phyloP scores from a whole-genome alignment of 2,797 vertebrate genomes.

The Anableps anableps region DNA sequence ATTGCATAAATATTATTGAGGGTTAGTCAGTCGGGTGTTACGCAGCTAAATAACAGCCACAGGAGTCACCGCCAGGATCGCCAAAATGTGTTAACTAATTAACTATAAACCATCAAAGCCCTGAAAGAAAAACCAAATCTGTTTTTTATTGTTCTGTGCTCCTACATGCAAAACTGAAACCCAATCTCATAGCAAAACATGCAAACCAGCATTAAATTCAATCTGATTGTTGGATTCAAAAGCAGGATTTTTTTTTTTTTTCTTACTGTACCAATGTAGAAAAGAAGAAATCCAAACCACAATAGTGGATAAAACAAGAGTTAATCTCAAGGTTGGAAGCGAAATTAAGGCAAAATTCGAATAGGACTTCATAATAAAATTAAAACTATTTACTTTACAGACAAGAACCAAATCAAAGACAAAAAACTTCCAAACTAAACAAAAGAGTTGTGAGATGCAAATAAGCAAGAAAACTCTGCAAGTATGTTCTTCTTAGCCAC shows the following conservation, averaged over 20 bases:
- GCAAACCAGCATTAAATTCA: neutral
- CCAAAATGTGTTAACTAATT: neutral
- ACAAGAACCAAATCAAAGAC: no score
- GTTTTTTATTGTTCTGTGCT: neutral
- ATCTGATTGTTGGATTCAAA: neutral
- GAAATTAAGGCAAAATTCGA: neutral
- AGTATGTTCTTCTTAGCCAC: neutral
- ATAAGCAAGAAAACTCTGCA: neutral
- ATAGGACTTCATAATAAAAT: neutral
- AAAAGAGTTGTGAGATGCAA: neutral
- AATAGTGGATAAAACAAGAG: neutral
- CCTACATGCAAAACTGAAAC: neutral
- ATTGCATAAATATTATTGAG: constrained; percentile 7
- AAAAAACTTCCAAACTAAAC: no score
- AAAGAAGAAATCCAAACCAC: neutral
- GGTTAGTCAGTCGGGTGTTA: constrained; percentile 2
- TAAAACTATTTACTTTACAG: neutral
- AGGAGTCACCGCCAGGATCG: neutral
- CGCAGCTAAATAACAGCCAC: neutral
- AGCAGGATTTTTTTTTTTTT: neutral
- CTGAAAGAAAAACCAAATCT: neutral
- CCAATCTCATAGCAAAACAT: neutral
- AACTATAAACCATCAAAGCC: neutral
- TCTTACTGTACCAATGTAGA: no score
- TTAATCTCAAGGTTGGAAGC: neutral